phyloP scores from a whole-genome alignment of 2,113 vertebrate genomes.

The Cyanistes caeruleus region DNA sequence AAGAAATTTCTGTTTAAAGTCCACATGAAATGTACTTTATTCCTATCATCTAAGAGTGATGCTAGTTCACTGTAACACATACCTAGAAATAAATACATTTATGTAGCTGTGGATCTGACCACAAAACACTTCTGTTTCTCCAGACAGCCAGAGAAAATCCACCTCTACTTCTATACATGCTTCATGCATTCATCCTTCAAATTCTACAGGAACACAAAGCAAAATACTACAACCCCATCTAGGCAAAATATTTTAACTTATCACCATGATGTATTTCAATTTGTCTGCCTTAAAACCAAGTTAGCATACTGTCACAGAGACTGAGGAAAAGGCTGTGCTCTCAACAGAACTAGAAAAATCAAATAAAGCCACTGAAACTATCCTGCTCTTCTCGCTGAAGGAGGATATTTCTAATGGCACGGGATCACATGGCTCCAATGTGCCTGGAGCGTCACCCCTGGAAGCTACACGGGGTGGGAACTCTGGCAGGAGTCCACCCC shows the following conservation, averaged over 20 bases:
- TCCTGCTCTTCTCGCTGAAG: neutral
- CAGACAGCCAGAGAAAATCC: neutral
- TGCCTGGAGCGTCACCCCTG: neutral
- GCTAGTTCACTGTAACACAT: neutral
- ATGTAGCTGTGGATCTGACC: neutral
- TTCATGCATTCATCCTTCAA: neutral
- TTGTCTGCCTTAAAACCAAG: neutral
- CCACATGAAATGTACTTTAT: neutral
- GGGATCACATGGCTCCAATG: neutral
- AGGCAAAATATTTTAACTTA: neutral
- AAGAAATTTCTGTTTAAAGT: neutral
- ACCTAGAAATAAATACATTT: neutral
- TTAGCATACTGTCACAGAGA: neutral
- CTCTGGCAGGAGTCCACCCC: neutral
- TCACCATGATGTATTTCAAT: neutral
- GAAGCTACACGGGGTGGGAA: neutral
- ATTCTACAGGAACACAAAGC: neutral
- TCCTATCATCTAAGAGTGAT: neutral
- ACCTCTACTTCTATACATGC: neutral
- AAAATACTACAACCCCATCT: neutral
- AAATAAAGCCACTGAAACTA: neutral
- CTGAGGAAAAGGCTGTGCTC: neutral
- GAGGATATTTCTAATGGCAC: neutral
- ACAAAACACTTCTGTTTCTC: neutral
- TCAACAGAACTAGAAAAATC: neutral